Base-by-base conservation (phyloP, 2,113 vertebrate species). In the Hippocampus barbouri region DNA sequence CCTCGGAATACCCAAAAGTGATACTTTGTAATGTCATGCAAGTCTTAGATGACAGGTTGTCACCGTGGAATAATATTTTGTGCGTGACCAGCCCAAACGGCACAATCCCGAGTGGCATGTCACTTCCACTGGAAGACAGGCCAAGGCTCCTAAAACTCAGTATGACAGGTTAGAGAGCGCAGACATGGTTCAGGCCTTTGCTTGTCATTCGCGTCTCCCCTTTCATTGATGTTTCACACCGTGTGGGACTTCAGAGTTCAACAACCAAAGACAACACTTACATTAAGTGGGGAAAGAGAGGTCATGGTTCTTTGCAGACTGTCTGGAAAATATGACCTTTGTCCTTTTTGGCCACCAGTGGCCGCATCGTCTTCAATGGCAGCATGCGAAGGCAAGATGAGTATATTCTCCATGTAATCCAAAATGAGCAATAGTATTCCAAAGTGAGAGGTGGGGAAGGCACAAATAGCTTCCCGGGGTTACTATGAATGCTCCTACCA, bases 161-260 rank as follows among this genome's bases (percentile, higher is more conserved):
- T 56, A 64, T 87, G 86, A 86, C 86, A 87, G 84, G 82, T 88
- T 81, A 74, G 79, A 74, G 74, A 75, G 79, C 57, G 60, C 25
- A 83, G 70, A 71, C 82, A 80, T 80, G 81, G 83, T 86, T 82
- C 87, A 83, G 83, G 83, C 86, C 73, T 66, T 66, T 78, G 76
- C 64, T 83, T 89, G 86, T 86, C 85, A 84, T 85, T 73, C 63
- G 40, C 59, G 71, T 81, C 78, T 84, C 68, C 65, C 40, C 69
- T 25, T 68, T 43, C 61, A 76, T 76, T 87, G 81, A 81, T 88
- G 76, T 67, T 66, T 82, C 51, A 63, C 62, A 77, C 83, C 77
- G 78, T 81, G 71, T 77, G 76, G 85, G 77, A 80, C 72, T 8
- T 1, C 60, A 73, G 60, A 61, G 79, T 69, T 79, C n/a, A 20